phyloP scores from a whole-genome alignment of 2,113 vertebrate species.

The Sakesphorus luctuosus region DNA sequence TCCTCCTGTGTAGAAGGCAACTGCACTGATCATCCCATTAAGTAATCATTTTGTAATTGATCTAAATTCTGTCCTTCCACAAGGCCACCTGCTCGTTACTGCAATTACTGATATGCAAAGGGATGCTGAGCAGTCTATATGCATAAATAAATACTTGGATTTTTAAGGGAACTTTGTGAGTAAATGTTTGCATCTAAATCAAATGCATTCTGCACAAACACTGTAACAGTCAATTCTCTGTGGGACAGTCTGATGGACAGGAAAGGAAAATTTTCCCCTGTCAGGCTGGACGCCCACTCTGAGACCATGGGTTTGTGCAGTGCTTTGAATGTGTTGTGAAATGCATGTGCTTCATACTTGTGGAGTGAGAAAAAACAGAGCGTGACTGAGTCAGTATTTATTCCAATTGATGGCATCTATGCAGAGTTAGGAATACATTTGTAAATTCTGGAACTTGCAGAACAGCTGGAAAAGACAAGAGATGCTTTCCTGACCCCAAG shows the following conservation, averaged over 20 bases:
- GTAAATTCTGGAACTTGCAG: background rate
- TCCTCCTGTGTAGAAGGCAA: background rate
- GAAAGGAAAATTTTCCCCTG: background rate
- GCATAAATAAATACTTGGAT: background rate
- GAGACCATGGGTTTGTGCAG: background rate
- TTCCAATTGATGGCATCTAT: background rate
- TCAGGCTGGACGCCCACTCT: background rate
- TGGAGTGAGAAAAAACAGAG: background rate
- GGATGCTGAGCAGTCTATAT: background rate
- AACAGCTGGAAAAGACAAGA: background rate
- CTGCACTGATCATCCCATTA: background rate
- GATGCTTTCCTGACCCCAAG: background rate
- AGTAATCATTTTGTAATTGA: background rate
- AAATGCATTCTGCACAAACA: background rate
- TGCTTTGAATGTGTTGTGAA: background rate
- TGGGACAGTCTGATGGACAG: background rate
- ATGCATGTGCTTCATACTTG: background rate
- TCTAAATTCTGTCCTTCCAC: background rate
- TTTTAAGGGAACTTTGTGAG: background rate
- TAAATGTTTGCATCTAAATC: background rate
- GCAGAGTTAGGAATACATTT: background rate
- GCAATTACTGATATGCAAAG: background rate
- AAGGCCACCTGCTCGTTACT: background rate
- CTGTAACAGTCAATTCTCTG: background rate
- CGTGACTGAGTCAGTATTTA: background rate